Evolutionary conservation across 1,140 invertebrate species (phyloP), one percentile per base, ranked within the genome.

Genomic region (Scaptomyza montana): DNA sequence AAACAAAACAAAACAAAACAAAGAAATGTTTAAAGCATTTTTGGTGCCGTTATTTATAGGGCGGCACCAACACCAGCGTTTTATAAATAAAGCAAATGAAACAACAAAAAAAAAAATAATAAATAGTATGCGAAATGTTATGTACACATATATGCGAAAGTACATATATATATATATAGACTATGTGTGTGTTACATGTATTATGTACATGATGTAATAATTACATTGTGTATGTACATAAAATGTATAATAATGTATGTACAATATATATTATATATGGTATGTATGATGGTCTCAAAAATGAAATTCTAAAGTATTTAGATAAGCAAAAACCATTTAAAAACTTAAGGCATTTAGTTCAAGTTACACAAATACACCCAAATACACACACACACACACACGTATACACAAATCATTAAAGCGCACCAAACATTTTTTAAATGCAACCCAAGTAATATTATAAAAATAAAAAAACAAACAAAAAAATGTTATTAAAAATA

Each of bases 271-370:
- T 59, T 78, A 67, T 70, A 80, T 77, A 85, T 71, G 53, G 53
- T 74, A 74, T 75, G 73, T 78, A 77, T 78, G 74, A 74, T 77
- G 77, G 77, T 78, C 77, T 78, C 80, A 82, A 72, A 80, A 74
- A 63, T 54, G 77, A 89, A 84, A 89, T 89, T 89, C 84, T 89
- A 89, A 89, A 89, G 85, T 89, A 89, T 89, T 75, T 89, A 89
- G 85, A 89, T 89, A 89, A 89, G 84, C 85, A 78, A 89, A 84
- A 33, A 1, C 61, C 80, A 74, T 77, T 89, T 89, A 66, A 74
- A 70, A 84, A 70, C 69, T 56, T 78, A 89, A 89, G 80, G 50
- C 54, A 71, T 72, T 89, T 89, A 89, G 85, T 89, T 89, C 51
- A 89, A 84, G 69, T 16, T 12, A 59, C 45, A 61, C 43, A 25